Evolutionary conservation across 2,113 vertebrate species (phyloP).

Genomic region (Porphyrio hochstetteri): DNA sequence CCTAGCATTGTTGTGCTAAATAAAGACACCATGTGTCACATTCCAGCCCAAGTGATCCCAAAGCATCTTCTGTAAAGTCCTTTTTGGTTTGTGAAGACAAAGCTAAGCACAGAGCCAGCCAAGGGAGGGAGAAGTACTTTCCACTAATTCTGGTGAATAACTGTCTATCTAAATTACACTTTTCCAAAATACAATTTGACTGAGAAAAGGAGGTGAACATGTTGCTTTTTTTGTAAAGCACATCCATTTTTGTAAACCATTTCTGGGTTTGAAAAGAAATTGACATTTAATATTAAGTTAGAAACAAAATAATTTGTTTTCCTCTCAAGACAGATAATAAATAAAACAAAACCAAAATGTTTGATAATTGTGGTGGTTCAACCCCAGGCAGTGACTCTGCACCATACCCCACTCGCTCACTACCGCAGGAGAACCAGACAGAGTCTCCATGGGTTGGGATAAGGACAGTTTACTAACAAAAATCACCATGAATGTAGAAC

Average conservation of each 20-base stretch:
- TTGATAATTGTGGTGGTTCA: not conserved
- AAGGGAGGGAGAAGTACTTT: not conserved
- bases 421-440: no score
- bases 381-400: no score
- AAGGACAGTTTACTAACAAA: no score
- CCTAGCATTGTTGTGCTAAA: constrained; percentile 12
- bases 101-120: not conserved
- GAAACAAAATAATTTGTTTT: not conserved
- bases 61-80: not conserved
- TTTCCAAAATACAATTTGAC: not conserved
- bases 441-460: no score
- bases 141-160: not conserved
- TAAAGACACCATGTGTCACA: not conserved
- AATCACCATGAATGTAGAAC: no score
- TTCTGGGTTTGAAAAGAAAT: not conserved
- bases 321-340: not conserved
- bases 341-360: not conserved
- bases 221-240: not conserved
- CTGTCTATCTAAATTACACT: not conserved
- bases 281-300: not conserved
- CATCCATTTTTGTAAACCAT: not conserved
- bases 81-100: not conserved
- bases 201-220: not conserved
- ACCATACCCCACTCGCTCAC: no score
- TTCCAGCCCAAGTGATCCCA: not conserved